Evolutionary conservation across 2,113 vertebrate species (phyloP), one percentile per base, ranked within the genome.

Genomic region (Rafetus swinhoei): DNA sequence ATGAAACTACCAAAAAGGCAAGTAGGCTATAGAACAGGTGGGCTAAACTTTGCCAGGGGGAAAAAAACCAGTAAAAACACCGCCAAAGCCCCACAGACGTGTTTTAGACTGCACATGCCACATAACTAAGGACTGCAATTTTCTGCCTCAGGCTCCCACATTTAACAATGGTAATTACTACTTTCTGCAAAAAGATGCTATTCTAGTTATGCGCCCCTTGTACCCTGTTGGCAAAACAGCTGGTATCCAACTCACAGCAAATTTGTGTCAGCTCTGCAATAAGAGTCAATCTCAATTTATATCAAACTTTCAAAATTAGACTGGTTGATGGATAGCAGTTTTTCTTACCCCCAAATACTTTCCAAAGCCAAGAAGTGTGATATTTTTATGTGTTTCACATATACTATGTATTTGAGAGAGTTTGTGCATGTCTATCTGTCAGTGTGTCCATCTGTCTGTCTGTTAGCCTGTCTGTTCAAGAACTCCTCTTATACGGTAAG

Each of bases 221-320:
- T 95, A 80, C 93, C 95, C 97, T 95, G 97, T 95, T 97, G 96
- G 96, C 91, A 72, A 88, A 97, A 91, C 94, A 98, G 97, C 97
- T 97, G 97, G 95, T 91, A 97, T 95, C 97, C 93, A 98, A 97
- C 96, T 98, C 97, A 98, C 96, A 98, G 95, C 94, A 98, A 95
- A 97, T 98, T 98, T 98, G 94, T 96, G 96, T 97, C 94, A 96
- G 90, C 88, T 87, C 96, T 96, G 95, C 92, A 94, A 96, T 92
- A 97, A 97, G 94, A 97, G 97, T 98, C 97, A 97, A 93, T 91
- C 93, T 95, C 82, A 88, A 94, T 98, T 98, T 98, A 95, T 96
- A 97, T 97, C 96, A 96, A 97, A 93, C 94, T 97, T 96, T 94
- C 91, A 81, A 95, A 97, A 57, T 92, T 90, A 91, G 94, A 52